Evolutionary conservation across 1,140 invertebrate species (phyloP).

Genomic region (Diorhabda sublineata): DNA sequence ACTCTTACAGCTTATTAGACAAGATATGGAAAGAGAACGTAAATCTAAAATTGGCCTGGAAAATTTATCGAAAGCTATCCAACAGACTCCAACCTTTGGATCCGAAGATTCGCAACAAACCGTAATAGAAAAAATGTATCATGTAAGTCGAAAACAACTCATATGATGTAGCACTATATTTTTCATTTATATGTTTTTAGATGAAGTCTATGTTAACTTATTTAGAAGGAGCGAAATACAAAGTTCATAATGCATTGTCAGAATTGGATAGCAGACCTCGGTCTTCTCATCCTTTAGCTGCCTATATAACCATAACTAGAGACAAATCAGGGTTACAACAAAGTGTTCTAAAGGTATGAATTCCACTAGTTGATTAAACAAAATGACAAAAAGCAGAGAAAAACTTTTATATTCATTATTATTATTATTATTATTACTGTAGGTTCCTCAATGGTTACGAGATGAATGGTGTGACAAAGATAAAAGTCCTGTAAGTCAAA

Average conservation of each 20-base stretch:
- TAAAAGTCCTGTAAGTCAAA: conserved; percentile 53
- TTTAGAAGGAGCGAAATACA: conserved; percentile 83
- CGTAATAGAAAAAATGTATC: conserved; percentile 84
- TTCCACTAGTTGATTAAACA: not conserved
- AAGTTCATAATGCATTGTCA: conserved; percentile 75
- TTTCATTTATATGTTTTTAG: conserved; percentile 50
- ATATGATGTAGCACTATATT: not conserved
- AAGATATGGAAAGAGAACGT: conserved; percentile 80
- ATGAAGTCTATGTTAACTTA: conserved; percentile 90
- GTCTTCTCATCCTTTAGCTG: conserved; percentile 73
- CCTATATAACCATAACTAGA: conserved; percentile 80
- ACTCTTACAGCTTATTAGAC: conserved; percentile 74
- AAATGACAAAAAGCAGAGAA: no score
- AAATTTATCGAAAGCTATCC: conserved; percentile 85
- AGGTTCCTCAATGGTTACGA: conserved; percentile 77
- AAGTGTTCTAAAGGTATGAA: conserved; percentile 72
- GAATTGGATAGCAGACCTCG: conserved; percentile 74
- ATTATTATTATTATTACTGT: not conserved
- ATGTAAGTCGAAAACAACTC: conserved; percentile 58
- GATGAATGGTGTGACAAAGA: conserved; percentile 57
- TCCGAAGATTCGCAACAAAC: conserved; percentile 88
- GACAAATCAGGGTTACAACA: conserved; percentile 87
- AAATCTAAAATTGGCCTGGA: conserved; percentile 82
- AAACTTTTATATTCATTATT: no score
- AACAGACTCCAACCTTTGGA: conserved; percentile 83